Evolutionary conservation across 2,797 vertebrate genomes (phyloP).

Genomic region (Crax fasciolata): DNA sequence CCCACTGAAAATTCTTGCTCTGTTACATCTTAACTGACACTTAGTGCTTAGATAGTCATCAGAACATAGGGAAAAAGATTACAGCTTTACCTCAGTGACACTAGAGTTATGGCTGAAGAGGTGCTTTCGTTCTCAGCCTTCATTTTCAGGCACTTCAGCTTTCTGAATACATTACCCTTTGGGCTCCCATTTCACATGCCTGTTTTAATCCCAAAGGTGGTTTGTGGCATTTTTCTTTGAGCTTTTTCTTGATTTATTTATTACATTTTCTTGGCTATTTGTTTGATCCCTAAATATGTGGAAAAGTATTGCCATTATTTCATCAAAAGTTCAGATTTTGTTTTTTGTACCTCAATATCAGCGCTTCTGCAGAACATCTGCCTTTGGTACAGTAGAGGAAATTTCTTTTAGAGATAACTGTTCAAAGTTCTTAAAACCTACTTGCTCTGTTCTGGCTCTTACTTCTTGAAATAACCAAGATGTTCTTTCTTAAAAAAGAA

Average conservation of each 20-base stretch:
- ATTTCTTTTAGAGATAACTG: neutral
- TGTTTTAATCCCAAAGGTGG: slow-evolving; percentile 25
- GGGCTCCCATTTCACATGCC: slow-evolving; percentile 35
- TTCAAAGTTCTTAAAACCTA: neutral
- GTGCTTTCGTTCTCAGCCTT: slow-evolving; percentile 43
- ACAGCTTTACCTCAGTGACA: slow-evolving; percentile 41
- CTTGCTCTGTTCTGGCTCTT: neutral
- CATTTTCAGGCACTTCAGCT: slow-evolving; percentile 51
- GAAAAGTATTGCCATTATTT: neutral
- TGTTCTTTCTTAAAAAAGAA: neutral
- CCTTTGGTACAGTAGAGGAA: neutral
- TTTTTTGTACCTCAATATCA: neutral
- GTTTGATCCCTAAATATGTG: neutral
- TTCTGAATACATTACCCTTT: slow-evolving; percentile 65
- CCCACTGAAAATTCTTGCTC: slow-evolving; percentile 41
- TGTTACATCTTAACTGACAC: slow-evolving; percentile 53
- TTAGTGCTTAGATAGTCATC: slow-evolving; percentile 44
- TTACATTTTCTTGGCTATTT: neutral
- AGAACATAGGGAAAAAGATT: slow-evolving; percentile 33
- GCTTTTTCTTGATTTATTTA: neutral
- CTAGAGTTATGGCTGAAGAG: slow-evolving; percentile 52
- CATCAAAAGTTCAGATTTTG: neutral
- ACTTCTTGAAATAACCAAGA: neutral
- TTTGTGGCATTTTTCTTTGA: slow-evolving; percentile 25
- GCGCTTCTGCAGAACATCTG: neutral